Base-by-base conservation (phyloP, 2,888 invertebrate genomes). In the Melinaea menophilus region DNA sequence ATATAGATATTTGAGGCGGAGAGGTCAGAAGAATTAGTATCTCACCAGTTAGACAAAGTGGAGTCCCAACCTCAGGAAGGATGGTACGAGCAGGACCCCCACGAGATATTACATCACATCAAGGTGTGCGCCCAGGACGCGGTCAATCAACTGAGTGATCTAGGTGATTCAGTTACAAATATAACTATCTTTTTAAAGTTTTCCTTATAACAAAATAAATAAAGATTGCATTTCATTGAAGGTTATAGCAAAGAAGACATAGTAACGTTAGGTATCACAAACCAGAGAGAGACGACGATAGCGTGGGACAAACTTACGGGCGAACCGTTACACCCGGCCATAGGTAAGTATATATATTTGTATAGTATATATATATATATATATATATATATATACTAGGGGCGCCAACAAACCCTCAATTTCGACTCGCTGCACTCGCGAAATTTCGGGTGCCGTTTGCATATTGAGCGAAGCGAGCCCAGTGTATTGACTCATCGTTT, bases 211-310 rank as follows among this genome's bases (percentile, higher is more conserved):
- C 22, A 22, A 22, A 22, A 22, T 22, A 22, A 22, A 22, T 22
- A 22, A 22, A 22, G 22, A 22, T 22, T 22, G 22, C 22, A 22
- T 22, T 22, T 22, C 22, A 57, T 82, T 77, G 55, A 82, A 82
- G 93, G 93, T 31, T 93, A 91, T 72, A 80, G 85, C 65, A 92
- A 93, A 55, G 89, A 89, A 3, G 94, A 96, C 75, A 95, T 98
- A 62, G 94, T 94, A 61, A 94, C 97, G 34, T 90, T 99, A 63
- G 99, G 99, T 55, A 94, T 99, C 63, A 98, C 99, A 31, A 99
- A 99, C 90, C 99, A 99, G 86, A 93, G 99, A 61, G 99, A 99
- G 91, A 99, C 99, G 0, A 98, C 98, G 0, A 92, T 99, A 71
- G 96, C 96, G 0, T 99, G 99, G 99, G 98, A 99, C 84, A 95